Conservation (phyloP, 2,888 invertebrate genomes). For the Lasioglossum marginatum region DNA sequence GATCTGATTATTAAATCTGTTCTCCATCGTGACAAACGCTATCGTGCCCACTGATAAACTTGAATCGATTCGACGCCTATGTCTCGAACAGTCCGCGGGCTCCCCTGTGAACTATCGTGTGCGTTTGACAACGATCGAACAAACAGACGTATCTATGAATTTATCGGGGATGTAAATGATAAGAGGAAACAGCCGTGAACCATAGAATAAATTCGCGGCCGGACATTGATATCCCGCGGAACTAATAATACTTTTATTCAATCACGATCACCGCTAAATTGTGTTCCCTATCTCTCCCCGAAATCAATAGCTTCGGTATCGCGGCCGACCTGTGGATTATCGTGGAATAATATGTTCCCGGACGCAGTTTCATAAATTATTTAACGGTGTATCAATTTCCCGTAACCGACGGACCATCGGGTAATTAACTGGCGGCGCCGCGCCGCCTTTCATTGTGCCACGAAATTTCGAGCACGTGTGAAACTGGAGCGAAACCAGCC, state of each 20-base stretch:
- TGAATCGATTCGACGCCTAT: slow-evolving; percentile 18
- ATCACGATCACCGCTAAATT: slow-evolving; percentile 2
- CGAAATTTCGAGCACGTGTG: slow-evolving; percentile 30
- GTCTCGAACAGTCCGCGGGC: neutral
- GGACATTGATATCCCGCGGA: neutral
- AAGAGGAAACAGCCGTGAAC: neutral
- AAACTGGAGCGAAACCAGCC: slow-evolving; percentile 20
- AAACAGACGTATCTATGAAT: neutral
- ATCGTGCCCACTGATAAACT: neutral
- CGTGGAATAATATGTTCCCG: slow-evolving; percentile 4
- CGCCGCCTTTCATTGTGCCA: slow-evolving; percentile 17
- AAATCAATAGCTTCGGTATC: neutral
- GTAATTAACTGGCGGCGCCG: slow-evolving; percentile 33
- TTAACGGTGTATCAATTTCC: slow-evolving; percentile 41
- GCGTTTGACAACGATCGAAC: neutral
- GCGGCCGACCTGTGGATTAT: neutral
- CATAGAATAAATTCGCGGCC: neutral
- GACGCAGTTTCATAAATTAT: slow-evolving; percentile 23
- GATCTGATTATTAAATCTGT: neutral
- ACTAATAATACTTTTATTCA: slow-evolving; percentile 1
- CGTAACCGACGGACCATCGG: slow-evolving; percentile 26
- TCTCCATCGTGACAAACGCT: slow-evolving; percentile 3
- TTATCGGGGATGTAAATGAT: neutral
- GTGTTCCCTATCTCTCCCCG: slow-evolving; percentile 2
- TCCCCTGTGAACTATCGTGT: neutral